phyloP scores from a whole-genome alignment of 2,113 vertebrate species.

The Acrocephalus arundinaceus region DNA sequence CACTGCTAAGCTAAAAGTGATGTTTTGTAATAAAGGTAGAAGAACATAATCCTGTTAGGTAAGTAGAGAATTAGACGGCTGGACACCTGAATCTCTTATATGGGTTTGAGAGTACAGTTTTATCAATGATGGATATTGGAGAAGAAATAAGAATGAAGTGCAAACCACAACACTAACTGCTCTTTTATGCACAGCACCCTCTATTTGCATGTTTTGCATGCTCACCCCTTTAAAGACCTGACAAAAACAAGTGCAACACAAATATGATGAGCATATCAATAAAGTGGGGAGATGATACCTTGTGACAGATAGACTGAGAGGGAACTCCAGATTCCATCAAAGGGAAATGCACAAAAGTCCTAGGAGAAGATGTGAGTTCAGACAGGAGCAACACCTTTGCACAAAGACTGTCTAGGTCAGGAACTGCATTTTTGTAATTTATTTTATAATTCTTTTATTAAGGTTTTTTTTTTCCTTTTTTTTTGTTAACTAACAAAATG shows the following conservation, averaged over 20 bases:
- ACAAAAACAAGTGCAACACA: not conserved
- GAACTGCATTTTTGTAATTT: not conserved
- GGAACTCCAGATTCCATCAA: not conserved
- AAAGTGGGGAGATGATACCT: not conserved
- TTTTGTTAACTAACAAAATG: not conserved
- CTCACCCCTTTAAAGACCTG: not conserved
- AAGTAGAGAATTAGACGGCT: not conserved
- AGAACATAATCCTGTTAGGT: not conserved
- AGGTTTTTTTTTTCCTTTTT: not conserved
- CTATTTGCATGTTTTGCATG: not conserved
- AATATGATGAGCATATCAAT: not conserved
- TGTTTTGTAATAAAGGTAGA: not conserved
- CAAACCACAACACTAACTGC: not conserved
- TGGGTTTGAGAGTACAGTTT: not conserved
- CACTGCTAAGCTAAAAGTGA: not conserved
- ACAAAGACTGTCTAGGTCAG: not conserved
- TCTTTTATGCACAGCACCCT: not conserved
- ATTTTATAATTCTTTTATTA: not conserved
- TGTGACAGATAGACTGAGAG: not conserved
- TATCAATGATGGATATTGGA: not conserved
- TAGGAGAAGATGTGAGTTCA: not conserved
- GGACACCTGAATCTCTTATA: not conserved
- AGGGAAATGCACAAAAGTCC: not conserved
- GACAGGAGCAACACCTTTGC: not conserved
- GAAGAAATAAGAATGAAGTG: not conserved